Evolutionary conservation across 2,888 invertebrate genomes (phyloP), one percentile per base, ranked within the genome.

Genomic region (Disparrhopalites patrizii): DNA sequence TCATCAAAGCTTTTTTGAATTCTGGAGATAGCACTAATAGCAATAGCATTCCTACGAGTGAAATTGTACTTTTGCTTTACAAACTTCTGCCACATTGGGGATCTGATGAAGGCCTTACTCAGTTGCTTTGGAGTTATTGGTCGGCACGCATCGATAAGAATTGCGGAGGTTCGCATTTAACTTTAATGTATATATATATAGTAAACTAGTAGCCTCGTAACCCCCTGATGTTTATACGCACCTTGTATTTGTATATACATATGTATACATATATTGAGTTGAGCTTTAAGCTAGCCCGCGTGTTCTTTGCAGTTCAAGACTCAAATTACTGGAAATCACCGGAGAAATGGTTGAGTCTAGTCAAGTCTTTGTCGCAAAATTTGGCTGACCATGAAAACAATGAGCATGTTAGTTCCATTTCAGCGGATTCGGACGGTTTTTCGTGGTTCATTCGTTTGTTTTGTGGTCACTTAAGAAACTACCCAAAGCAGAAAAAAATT

Each of bases 81-180:
- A 40, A 63, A 20, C 51, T 73, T 1, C 25, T 70, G 10, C 62
- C 68, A 23, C 58, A 56, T 60, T 74, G 74, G 73, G 72, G 74
- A 10, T 70, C 66, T n/a, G 71, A 73, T 50, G 54, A 63, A 7
- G 66, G 68, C 8, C 33, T 69, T n/a, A 20, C 70, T 10, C 23
- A 43, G 2, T 36, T 20, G 1, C 51, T 74, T 1, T 74, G 73
- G 70, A 58, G 51, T 20, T 47, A 69, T 43, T 74, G 71, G 72
- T 38, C 67, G 27, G 62, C 57, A 2, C 66, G 63, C 62, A 56
- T 74, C 18, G 70, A 73, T n/a, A 70, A 66, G 65, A 67, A 54
- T 50, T 18, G 30, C 20, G 67, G 70, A 51, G 70, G 70, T 72
- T 20, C 7, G 18, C 13, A 25, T 33, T 50, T 60, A 38, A 40